Base-by-base conservation (phyloP, 2,113 vertebrate species). In the Gymnorhina tibicen region DNA sequence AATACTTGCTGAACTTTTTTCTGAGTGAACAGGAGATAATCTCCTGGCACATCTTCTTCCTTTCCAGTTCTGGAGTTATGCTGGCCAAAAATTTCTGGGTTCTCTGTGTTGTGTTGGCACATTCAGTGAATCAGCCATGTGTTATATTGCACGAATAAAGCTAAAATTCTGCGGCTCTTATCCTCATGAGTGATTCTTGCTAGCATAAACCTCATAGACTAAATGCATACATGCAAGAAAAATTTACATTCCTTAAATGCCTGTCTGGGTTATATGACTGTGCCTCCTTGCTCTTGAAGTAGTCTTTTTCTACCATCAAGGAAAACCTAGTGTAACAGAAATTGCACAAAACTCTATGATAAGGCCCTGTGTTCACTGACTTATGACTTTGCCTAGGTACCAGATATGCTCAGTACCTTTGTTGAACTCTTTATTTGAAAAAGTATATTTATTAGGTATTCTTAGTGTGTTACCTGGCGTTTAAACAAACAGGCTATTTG, bases 391-490 rank as follows among this genome's bases (percentile, higher is more conserved):
- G 27, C 6, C 39, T 66, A 69, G 7, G 7, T 59, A 63, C 16
- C 21, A 80, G 47, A 53, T 27, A 30, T 7, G 2, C 17, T 72
- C 37, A 66, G 9, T 67, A 62, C 17, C 7, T 62, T 62, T 53
- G 7, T 1, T 35, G 32, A 75, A 35, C 23, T 79, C 13, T 78
- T 70, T 83, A n/a, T 62, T 70, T 79, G 8, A 13, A 63, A 39
- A 91, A 49, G 3, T 41, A 19, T 35, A 53, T 32, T 55, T 85
- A 62, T 64, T 50, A 41, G 30, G 5, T n/a, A 69, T 76, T 90
- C 11, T 50, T 15, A 50, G 11, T 26, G 13, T 35, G 23, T 42
- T 52, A 70, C 10, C 10, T 0, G 0, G 2, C 35, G 20, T 44
- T 87, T 53, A 72, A 95, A 58, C 6, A 30, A 44, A 44, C 17